Percentiles rank a stretch among this genome's conserved stretches.
Conservation (phyloP, 2,797 vertebrate genomes). For the Microhierax caerulescens region DNA sequence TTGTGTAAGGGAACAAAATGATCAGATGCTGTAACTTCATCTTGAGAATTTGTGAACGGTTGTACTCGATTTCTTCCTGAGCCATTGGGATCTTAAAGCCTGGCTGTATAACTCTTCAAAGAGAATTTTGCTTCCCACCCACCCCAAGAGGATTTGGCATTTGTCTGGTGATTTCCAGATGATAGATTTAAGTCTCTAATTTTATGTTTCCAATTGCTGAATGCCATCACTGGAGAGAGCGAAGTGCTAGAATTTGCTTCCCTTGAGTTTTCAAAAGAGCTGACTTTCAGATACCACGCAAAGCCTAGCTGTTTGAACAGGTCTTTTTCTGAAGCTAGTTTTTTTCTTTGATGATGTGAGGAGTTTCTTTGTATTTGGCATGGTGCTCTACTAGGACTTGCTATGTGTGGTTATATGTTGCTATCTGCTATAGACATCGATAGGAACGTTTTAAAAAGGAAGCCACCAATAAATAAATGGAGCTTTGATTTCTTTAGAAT, state of each 20-base stretch:
- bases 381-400: background rate
- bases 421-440: background rate
- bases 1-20: background rate
- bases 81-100: background rate
- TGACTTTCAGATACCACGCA: background rate
- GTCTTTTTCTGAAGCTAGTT: conserved; percentile 15
- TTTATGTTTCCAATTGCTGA: background rate
- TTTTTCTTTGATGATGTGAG: background rate
- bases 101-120: background rate
- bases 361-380: conserved; percentile 4
- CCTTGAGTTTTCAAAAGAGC: conserved; percentile 2
- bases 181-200: background rate
- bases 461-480: conserved; percentile 46
- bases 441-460: conserved; percentile 24
- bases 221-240: background rate
- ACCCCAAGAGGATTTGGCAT: background rate
- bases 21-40: background rate
- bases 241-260: background rate
- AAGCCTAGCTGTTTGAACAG: background rate
- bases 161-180: background rate
- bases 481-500: conserved; percentile 49
- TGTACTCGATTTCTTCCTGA: background rate
- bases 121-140: background rate
- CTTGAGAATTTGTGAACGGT: background rate
- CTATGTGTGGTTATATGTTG: background rate